Conservation (phyloP, 2,113 vertebrate species). For the Seriola aureovittata region DNA sequence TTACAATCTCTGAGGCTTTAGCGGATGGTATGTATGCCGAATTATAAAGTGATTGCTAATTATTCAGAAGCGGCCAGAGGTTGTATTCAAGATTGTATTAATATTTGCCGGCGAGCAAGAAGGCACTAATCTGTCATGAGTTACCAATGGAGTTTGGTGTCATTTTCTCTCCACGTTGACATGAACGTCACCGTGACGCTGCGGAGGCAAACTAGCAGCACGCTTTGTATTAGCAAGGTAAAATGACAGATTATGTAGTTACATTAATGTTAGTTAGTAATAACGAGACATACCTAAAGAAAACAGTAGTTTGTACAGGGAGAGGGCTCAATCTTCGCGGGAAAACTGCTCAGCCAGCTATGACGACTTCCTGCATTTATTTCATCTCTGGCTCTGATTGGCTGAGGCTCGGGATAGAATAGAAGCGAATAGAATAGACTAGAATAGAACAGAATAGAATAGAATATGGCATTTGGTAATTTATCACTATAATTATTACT, state of each 20-base stretch:
- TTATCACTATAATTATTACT: too few species aligned
- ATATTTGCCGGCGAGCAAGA: accelerated
- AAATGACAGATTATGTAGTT: accelerated
- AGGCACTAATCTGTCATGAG: accelerated
- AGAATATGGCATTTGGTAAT: too few species aligned
- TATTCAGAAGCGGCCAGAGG: accelerated
- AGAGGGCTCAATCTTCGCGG: constrained; percentile 61
- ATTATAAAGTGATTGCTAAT: background rate
- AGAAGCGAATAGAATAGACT: background rate
- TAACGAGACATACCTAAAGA: background rate
- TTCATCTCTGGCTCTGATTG: constrained; percentile 50
- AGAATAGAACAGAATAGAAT: too few species aligned
- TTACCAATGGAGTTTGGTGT: background rate
- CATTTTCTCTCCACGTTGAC: background rate
- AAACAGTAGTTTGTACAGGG: accelerated
- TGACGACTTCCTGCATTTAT: constrained; percentile 71
- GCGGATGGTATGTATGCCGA: background rate
- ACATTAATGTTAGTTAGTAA: background rate
- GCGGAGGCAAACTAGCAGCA: background rate
- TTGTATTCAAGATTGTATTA: accelerated
- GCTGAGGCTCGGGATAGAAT: constrained; percentile 10
- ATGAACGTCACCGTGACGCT: background rate
- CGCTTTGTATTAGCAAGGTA: too few species aligned
- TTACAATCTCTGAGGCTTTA: accelerated
- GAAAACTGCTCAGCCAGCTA: constrained; percentile 8